Percentiles rank a stretch among this genome's conserved stretches.
phyloP scores from a whole-genome alignment of 2,888 invertebrate genomes.

The Chrysotoxum bicinctum region DNA sequence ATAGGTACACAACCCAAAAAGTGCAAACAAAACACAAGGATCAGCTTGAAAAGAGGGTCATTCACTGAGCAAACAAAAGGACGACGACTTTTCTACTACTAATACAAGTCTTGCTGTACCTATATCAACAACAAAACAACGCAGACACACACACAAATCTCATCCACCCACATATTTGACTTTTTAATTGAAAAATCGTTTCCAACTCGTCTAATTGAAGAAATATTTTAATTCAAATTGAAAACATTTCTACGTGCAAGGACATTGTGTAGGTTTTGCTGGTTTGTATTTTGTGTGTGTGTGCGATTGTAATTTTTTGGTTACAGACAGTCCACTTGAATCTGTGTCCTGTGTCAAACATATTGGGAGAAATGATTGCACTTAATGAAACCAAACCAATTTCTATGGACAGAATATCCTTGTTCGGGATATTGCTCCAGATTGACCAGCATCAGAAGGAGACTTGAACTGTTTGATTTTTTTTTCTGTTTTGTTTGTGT shows the following conservation, averaged over 20 bases:
- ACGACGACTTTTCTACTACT: constrained; percentile 30
- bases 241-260: constrained; percentile 43
- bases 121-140: not conserved
- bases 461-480: constrained; percentile 38
- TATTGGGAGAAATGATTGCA: constrained; percentile 37
- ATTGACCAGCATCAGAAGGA: constrained; percentile 28
- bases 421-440: constrained; percentile 25
- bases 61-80: constrained; percentile 61
- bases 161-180: constrained; percentile 51
- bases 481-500: constrained; percentile 15
- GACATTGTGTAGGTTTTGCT: not conserved
- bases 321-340: not conserved
- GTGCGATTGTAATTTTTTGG: not conserved
- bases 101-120: not conserved
- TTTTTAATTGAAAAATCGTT: constrained; percentile 70
- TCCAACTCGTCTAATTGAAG: constrained; percentile 66
- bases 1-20: constrained; percentile 43
- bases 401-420: constrained; percentile 15
- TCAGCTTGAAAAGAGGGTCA: constrained; percentile 57
- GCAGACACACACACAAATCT: not conserved
- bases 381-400: constrained; percentile 20
- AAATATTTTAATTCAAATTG: constrained; percentile 67
- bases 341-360: not conserved
- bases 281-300: not conserved
- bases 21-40: constrained; percentile 69